These are phyloP conservation scores for Papio anubis DNA, from an alignment of 2,113 vertebrate species.

Conservation along the genomic window DNA sequence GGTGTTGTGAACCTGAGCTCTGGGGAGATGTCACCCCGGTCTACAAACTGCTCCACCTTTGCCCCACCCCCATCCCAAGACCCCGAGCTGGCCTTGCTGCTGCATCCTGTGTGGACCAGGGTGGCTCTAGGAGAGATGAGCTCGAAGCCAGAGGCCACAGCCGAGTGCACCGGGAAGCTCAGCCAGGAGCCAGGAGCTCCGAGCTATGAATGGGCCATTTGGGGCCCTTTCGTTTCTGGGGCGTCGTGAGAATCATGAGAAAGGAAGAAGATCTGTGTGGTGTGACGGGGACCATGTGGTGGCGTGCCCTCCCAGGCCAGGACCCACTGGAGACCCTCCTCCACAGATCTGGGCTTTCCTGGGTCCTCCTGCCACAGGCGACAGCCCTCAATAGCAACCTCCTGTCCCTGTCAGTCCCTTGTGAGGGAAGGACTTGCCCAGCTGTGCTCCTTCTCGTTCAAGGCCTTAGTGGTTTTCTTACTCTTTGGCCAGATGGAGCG, in stretches of 20 bases:
- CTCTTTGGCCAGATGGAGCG: not conserved
- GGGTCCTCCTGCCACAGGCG: not conserved
- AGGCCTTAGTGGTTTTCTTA: not conserved
- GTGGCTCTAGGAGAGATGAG: not conserved
- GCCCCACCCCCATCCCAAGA: too few relatives aligned
- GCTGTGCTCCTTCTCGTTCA: not conserved
- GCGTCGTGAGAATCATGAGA: not conserved
- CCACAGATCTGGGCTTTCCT: not conserved
- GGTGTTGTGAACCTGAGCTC: not conserved
- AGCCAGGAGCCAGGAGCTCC: not conserved
- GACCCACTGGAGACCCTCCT: not conserved
- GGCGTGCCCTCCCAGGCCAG: not conserved
- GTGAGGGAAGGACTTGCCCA: not conserved
- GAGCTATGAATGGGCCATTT: not conserved
- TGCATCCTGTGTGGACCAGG: not conserved
- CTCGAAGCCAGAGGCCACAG: not conserved
- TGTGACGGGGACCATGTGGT: rapidly evolving
- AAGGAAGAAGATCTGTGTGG: not conserved
- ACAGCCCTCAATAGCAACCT: not conserved
- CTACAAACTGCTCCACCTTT: rapidly evolving
- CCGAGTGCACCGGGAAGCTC: rapidly evolving
- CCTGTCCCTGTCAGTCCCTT: not conserved
- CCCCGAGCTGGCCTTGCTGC: too few relatives aligned
- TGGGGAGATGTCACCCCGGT: not conserved
- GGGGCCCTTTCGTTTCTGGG: rapidly evolving